Conservation (phyloP, 2,888 invertebrate species). For the Drosophila demipolita region DNA sequence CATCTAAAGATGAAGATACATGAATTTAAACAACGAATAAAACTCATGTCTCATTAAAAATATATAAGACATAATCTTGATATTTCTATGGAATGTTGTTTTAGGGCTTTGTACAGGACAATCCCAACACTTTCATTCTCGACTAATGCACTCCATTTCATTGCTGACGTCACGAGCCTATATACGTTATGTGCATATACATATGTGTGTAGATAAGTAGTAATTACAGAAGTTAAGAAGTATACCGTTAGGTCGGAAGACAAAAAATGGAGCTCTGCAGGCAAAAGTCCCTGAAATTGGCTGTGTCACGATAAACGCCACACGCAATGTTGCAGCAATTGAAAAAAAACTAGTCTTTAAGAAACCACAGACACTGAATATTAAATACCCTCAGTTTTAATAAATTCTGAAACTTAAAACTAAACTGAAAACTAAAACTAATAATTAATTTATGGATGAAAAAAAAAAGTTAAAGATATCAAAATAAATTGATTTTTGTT, state of each 20-base stretch:
- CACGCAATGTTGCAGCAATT: constrained; percentile 53
- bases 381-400: not conserved
- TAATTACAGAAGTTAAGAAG: constrained; percentile 58
- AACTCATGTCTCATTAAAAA: not conserved
- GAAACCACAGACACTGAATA: constrained; percentile 9
- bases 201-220: constrained; percentile 34
- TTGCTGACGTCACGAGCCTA: constrained; percentile 59
- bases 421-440: not conserved
- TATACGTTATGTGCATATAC: constrained; percentile 8
- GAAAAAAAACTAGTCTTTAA: constrained; percentile 32
- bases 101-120: not conserved
- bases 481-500: no score
- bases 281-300: constrained; percentile 55
- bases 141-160: not conserved
- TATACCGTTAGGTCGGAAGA: constrained; percentile 20
- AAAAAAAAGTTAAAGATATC: not conserved
- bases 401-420: not conserved
- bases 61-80: not conserved
- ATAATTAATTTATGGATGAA: not conserved
- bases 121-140: not conserved
- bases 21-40: not conserved
- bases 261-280: constrained; percentile 25
- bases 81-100: not conserved
- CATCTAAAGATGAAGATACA: not conserved
- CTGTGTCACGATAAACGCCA: constrained; percentile 61